Conservation (phyloP, 2,113 vertebrate species). For the Carlito syrichta region DNA sequence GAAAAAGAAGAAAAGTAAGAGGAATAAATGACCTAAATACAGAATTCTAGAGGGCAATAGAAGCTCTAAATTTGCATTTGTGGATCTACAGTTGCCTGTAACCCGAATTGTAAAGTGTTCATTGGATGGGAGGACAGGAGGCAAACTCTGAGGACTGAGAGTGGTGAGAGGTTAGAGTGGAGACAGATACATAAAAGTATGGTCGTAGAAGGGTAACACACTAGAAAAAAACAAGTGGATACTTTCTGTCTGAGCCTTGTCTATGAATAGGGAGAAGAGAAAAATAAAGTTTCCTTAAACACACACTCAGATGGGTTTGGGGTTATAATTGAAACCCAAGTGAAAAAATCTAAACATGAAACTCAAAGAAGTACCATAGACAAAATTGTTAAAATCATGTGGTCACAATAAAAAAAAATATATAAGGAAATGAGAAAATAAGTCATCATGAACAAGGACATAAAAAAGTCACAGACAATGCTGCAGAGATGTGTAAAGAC, state of each 20-base stretch:
- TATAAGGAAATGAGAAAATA: background rate
- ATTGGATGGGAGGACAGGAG: background rate
- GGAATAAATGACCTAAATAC: background rate
- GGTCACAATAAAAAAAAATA: background rate
- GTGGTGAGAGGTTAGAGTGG: background rate
- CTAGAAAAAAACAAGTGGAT: background rate
- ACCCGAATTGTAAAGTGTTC: background rate
- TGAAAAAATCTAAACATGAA: background rate
- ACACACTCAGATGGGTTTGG: background rate
- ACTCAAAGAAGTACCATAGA: background rate
- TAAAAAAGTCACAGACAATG: background rate
- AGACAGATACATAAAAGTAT: background rate
- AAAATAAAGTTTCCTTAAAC: background rate
- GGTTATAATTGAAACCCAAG: background rate
- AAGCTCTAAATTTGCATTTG: background rate
- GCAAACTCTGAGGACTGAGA: background rate
- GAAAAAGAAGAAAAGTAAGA: background rate
- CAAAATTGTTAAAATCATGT: background rate
- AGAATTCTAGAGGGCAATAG: background rate
- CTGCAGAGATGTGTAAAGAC: background rate
- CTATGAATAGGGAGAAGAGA: background rate
- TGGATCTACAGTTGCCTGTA: background rate
- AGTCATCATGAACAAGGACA: background rate
- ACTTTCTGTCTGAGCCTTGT: background rate
- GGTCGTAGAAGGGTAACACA: background rate